Base-by-base conservation (phyloP, 2,888 invertebrate species). In the Stegophylla sp. region DNA sequence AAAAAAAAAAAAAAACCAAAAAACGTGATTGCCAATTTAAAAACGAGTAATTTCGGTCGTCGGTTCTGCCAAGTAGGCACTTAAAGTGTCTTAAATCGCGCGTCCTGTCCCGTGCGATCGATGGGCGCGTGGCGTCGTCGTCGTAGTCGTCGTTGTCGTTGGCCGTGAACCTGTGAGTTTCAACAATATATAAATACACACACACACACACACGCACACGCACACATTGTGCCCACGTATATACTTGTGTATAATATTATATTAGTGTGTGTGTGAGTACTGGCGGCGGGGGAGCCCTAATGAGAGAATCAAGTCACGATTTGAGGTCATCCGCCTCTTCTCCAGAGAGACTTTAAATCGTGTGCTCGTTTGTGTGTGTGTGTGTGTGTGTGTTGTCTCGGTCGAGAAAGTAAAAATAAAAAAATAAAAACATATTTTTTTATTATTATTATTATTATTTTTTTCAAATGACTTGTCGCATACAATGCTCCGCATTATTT, bases 281-380 rank as follows among this genome's bases (percentile, higher is more conserved):
- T 56, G 72, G 56, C 41, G 71, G 34, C 71, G 51, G 28, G 41
- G 64, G 48, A 71, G 71, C 69, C 69, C 71, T 79, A 79, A 79
- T 79, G 79, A 79, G 79, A 79, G 79, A 79, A 79, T 71, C 79
- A 48, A 79, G 79, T 79, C 79, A 79, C 79, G 79, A 79, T 79
- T 79, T 71, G 79, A 71, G 79, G 79, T 79, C 79, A 79, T 79
- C 79, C 71, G 79, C 79, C 79, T 79, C 77, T 34, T 51, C 61
- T 15, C 51, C 51, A 61, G 69, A 51, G 61, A 76, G 64, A 66
- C 53, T 66, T 64, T 66, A 66, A 66, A 26, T 51, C 64, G 74
- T 34, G 51, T 51, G 73, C 26, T 23, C 20, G 15, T 17, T 13
- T 13, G 45, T 12, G 45, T 48, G 41, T 15, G 61, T 48, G 28